Evolutionary conservation across 2,797 vertebrate species (phyloP).

Genomic region (Spea hammondii): DNA sequence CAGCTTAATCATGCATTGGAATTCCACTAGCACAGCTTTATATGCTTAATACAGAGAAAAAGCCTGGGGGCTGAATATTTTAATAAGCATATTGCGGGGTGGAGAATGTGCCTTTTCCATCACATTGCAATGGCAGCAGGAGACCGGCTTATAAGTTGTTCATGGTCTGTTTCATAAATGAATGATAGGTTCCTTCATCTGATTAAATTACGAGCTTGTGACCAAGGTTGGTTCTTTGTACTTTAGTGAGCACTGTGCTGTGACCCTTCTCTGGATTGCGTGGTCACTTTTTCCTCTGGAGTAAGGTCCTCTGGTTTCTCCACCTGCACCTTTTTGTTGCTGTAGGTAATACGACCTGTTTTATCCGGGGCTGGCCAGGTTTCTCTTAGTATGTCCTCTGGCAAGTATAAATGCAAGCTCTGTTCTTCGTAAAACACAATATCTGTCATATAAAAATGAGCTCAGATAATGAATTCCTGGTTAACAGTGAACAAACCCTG

Average conservation of each 20-base stretch:
- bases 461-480: too few species aligned
- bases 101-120: neutral
- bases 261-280: neutral
- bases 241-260: neutral
- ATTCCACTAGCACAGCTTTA: neutral
- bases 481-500: too few species aligned
- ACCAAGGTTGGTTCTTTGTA: constrained; percentile 28
- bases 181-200: constrained; percentile 38
- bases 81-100: constrained; percentile 21
- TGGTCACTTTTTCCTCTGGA: neutral
- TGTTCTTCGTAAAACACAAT: too few species aligned
- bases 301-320: too few species aligned
- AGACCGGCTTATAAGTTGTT: constrained; percentile 35
- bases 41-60: constrained; percentile 14
- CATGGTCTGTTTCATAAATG: constrained; percentile 45
- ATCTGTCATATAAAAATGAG: too few species aligned
- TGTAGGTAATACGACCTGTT: too few species aligned
- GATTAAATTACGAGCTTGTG: constrained; percentile 29
- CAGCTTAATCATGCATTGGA: neutral
- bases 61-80: constrained; percentile 20
- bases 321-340: too few species aligned
- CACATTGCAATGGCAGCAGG: constrained; percentile 27
- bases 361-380: too few species aligned
- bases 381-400: too few species aligned
- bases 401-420: too few species aligned